phyloP scores from a whole-genome alignment of 2,797 vertebrate species.

The Paramormyrops hopkinsi region DNA sequence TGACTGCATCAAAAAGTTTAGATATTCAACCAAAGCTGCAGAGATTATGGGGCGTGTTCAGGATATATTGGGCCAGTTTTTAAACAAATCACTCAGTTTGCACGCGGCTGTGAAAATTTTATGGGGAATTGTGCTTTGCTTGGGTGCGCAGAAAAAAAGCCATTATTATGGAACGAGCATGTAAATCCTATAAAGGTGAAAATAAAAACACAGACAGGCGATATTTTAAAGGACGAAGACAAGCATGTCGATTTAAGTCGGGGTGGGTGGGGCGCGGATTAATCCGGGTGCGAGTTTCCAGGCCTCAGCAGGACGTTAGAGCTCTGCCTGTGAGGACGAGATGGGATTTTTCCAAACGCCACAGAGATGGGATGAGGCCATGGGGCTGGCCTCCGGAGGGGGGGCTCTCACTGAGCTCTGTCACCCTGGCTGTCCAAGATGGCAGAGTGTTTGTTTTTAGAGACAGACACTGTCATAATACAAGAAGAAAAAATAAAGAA shows the following conservation, averaged over 20 bases:
- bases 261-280: not conserved
- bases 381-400: not conserved
- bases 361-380: not conserved
- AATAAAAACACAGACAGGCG: not conserved
- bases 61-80: not conserved
- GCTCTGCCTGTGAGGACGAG: not conserved
- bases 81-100: not conserved
- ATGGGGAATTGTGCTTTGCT: not conserved
- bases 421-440: not conserved
- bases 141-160: not conserved
- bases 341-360: not conserved
- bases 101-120: not conserved
- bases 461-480: not conserved
- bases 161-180: not conserved
- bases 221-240: not conserved
- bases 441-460: not conserved
- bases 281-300: not conserved
- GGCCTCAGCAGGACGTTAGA: not conserved
- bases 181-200: not conserved
- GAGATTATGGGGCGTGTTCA: not conserved
- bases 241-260: not conserved
- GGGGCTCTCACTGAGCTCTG: not conserved
- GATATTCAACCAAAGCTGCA: not conserved
- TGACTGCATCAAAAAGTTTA: not conserved
- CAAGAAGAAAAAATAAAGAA: conserved; percentile 27